These are phyloP conservation scores for Philotrypesis tridentata DNA, from an alignment of 1,140 invertebrate genomes.

Conservation along the genomic window DNA sequence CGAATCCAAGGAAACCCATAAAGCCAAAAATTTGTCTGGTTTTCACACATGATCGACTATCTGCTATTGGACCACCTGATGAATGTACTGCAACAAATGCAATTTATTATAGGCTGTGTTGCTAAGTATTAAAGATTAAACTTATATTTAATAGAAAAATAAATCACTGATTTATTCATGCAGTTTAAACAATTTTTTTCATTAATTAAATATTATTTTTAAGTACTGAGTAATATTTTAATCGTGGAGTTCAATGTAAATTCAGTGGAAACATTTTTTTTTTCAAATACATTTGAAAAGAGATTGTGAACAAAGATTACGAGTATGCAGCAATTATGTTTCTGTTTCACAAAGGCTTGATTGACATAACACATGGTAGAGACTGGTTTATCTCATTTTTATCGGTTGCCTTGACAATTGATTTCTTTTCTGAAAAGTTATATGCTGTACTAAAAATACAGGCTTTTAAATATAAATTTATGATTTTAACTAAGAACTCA, in stretches of 20 bases:
- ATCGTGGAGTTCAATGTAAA: neutral
- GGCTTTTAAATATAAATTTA: too few species aligned
- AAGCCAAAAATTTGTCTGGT: conserved; percentile 84
- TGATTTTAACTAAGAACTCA: too few species aligned
- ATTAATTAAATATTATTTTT: too few species aligned
- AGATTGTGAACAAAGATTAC: neutral
- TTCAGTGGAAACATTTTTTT: neutral
- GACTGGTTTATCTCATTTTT: conserved; percentile 20
- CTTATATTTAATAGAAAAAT: conserved; percentile 12
- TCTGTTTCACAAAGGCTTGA: neutral
- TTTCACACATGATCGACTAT: conserved; percentile 81
- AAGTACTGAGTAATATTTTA: neutral
- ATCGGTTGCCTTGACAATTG: neutral
- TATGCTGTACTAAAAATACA: too few species aligned
- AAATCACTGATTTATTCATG: conserved; percentile 9
- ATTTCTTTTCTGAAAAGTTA: too few species aligned
- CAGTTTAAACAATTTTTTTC: neutral
- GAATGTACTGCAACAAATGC: conserved; percentile 66
- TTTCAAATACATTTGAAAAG: neutral
- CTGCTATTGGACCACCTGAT: conserved; percentile 52
- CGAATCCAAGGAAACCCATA: conserved; percentile 86
- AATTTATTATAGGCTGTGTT: conserved; percentile 1
- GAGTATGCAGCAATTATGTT: neutral
- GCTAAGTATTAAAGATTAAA: neutral
- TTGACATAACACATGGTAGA: neutral